Conservation (phyloP, 2,888 invertebrate species). For the Glyphotaelius pellucidus region DNA sequence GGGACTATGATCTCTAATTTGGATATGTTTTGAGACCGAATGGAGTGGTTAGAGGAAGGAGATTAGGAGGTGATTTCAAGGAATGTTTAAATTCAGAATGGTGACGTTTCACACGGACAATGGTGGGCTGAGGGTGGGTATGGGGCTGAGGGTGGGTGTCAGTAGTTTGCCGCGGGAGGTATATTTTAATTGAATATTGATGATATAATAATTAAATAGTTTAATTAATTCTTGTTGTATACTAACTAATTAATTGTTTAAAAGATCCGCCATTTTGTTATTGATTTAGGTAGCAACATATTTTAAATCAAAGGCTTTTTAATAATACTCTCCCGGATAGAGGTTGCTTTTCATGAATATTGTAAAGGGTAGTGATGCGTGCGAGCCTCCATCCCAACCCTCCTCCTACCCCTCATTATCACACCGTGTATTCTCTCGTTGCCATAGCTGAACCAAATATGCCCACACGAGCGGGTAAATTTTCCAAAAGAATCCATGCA, state of each 20-base stretch:
- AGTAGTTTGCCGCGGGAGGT: too few species aligned
- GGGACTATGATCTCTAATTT: too few species aligned
- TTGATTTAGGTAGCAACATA: not conserved
- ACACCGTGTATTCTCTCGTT: not conserved
- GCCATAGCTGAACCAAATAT: not conserved
- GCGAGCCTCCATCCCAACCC: not conserved
- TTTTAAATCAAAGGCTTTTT: not conserved
- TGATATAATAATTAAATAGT: too few species aligned
- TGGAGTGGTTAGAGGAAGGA: too few species aligned
- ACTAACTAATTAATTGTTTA: not conserved
- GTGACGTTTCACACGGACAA: too few species aligned
- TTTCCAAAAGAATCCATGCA: slow-evolving; percentile 43
- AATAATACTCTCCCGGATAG: not conserved
- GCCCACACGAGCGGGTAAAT: slow-evolving; percentile 20
- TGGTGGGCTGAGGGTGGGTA: too few species aligned
- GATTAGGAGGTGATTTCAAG: too few species aligned
- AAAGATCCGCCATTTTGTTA: not conserved
- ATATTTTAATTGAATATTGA: too few species aligned
- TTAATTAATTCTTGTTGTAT: too few species aligned
- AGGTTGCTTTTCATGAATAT: slow-evolving; percentile 2
- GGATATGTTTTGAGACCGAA: too few species aligned
- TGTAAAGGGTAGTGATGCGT: not conserved
- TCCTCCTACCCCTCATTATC: not conserved
- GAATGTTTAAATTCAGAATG: too few species aligned
- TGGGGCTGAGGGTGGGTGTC: too few species aligned